Conservation (phyloP, 2,113 vertebrate species). For the Reinhardtius hippoglossoides region DNA sequence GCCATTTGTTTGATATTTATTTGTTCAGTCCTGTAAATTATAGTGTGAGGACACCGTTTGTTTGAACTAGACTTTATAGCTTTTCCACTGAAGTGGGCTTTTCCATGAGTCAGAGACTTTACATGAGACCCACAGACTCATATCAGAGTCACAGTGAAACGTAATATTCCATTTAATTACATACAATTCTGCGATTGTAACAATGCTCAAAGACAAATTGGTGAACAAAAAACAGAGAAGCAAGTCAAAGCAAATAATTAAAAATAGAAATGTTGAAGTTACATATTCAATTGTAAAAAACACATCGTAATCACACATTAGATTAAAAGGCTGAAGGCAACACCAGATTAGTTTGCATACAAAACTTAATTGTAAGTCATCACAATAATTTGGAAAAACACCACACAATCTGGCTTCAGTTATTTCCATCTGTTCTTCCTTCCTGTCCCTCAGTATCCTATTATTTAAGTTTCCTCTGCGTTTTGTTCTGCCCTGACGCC, state of each 20-base stretch:
- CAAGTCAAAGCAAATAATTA: not conserved
- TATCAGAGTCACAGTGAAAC: constrained; percentile 41
- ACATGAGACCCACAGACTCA: constrained; percentile 39
- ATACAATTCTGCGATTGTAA: not conserved
- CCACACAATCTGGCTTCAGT: not conserved
- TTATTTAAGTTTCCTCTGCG: not conserved
- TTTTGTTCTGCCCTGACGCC: not conserved
- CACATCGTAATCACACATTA: not conserved
- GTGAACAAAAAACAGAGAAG: no score
- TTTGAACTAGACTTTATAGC: constrained; percentile 27
- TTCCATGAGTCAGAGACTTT: constrained; percentile 40
- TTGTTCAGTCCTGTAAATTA: constrained; percentile 52
- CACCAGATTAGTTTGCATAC: not conserved
- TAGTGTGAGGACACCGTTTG: constrained; percentile 32
- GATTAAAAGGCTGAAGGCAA: no score
- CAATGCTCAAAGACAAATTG: no score
- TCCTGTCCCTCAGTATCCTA: not conserved
- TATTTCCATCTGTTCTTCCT: not conserved
- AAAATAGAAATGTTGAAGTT: no score
- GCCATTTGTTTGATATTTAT: constrained; percentile 66
- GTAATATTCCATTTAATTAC: not conserved
- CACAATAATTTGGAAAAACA: not conserved
- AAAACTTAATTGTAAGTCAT: not conserved
- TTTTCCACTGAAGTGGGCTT: constrained; percentile 46
- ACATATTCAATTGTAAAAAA: not conserved